These are phyloP conservation scores for Anagrus nilaparvatae DNA, from an alignment of 1,140 invertebrate genomes.

Conservation along the genomic window DNA sequence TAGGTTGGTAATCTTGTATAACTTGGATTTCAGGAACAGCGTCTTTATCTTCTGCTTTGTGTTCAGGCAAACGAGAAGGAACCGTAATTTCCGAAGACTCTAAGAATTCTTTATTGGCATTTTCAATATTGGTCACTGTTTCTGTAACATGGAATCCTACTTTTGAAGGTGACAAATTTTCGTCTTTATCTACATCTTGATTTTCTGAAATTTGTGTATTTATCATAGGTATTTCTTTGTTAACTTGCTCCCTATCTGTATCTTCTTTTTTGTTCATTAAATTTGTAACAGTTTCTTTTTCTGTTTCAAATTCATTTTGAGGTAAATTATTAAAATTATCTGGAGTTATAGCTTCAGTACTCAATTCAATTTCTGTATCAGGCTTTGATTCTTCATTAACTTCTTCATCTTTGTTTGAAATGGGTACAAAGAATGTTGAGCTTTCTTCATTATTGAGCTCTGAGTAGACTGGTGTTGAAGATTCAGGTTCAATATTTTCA, in stretches of 20 bases:
- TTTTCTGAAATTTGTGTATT: too few relatives aligned
- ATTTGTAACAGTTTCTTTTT: too few relatives aligned
- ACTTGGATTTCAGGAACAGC: conserved; percentile 20
- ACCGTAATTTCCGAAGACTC: conserved; percentile 26
- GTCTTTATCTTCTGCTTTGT: conserved; percentile 32
- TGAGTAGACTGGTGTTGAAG: background rate
- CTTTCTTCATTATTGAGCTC: conserved; percentile 10
- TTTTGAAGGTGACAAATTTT: conserved; percentile 1
- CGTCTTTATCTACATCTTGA: background rate
- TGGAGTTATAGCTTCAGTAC: background rate
- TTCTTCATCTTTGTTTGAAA: background rate
- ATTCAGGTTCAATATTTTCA: background rate
- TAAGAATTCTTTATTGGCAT: conserved; percentile 21
- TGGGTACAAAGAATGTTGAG: background rate
- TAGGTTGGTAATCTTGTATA: conserved; percentile 18
- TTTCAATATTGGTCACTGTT: conserved; percentile 12
- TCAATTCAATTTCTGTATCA: background rate
- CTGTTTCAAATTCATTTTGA: too few relatives aligned
- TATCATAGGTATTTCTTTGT: too few relatives aligned
- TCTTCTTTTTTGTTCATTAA: too few relatives aligned
- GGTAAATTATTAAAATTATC: too few relatives aligned
- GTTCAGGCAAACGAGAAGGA: conserved; percentile 27
- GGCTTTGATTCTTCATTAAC: conserved; percentile 3
- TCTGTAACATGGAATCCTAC: conserved; percentile 8
- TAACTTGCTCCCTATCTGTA: too few relatives aligned